Percentiles rank a stretch among this genome's conserved stretches.
Evolutionary conservation across 1,140 invertebrate species (phyloP).

Genomic region (Oedothorax gibbosus): DNA sequence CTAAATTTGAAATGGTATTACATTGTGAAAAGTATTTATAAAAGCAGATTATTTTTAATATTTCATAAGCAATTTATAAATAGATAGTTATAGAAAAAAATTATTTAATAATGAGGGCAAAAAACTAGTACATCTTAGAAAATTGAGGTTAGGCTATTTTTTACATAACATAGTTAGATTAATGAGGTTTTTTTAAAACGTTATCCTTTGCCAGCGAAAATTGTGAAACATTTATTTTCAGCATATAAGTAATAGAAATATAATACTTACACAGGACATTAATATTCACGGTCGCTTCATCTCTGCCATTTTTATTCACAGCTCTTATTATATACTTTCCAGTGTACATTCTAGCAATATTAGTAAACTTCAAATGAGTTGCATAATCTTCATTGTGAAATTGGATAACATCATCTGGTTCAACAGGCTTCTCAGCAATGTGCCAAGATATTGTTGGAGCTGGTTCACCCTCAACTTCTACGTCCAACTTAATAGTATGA

Average conservation of each 20-base stretch:
- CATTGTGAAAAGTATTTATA: too few species aligned
- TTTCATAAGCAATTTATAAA: too few species aligned
- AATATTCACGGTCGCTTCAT: slow-evolving; percentile 72
- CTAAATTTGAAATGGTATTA: too few species aligned
- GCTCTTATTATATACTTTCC: slow-evolving; percentile 71
- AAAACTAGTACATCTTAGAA: too few species aligned
- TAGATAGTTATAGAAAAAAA: too few species aligned
- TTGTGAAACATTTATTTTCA: too few species aligned
- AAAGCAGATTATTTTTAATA: too few species aligned
- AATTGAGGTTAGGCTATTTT: too few species aligned
- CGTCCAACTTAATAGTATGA: slow-evolving; percentile 87
- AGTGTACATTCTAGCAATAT: slow-evolving; percentile 77
- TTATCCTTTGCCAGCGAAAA: too few species aligned
- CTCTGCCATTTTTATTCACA: slow-evolving; percentile 71
- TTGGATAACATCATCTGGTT: slow-evolving; percentile 64
- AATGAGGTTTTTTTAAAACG: too few species aligned
- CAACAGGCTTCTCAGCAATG: slow-evolving; percentile 75
- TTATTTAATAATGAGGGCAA: too few species aligned
- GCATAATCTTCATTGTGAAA: slow-evolving; percentile 87
- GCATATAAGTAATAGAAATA: background rate
- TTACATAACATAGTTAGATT: too few species aligned
- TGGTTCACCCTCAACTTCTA: slow-evolving; percentile 92
- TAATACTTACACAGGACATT: slow-evolving; percentile 76
- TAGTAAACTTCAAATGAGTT: slow-evolving; percentile 87
- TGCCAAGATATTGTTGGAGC: slow-evolving; percentile 86